A percentile compares a stretch with the other conserved stretches of the same genome.
phyloP scores from a whole-genome alignment of 2,888 invertebrate genomes.

The Pomacea canaliculata region DNA sequence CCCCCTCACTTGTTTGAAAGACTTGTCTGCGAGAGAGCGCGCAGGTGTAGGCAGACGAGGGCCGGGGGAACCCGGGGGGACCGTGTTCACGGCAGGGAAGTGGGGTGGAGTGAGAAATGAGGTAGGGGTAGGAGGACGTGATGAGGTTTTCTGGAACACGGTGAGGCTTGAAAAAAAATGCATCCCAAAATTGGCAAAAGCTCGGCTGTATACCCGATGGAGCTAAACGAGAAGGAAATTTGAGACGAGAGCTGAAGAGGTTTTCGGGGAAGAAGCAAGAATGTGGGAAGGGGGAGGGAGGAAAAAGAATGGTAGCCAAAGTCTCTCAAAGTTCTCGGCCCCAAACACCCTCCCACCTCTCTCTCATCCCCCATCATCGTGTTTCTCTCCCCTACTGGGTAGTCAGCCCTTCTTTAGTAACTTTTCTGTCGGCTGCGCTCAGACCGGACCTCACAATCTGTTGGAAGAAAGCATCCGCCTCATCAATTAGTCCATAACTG shows the following conservation, averaged over 20 bases:
- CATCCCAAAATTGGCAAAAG: no score
- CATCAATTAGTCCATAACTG: constrained; percentile 29
- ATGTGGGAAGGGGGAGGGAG: no score
- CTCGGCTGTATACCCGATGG: no score
- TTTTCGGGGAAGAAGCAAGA: constrained; percentile 3
- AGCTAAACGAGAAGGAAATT: constrained; percentile 18
- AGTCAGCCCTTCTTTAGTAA: neutral
- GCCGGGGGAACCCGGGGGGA: neutral
- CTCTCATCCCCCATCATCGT: no score
- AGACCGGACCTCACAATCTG: constrained; percentile 9
- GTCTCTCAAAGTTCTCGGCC: neutral
- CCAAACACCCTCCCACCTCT: no score
- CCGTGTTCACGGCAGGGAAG: neutral
- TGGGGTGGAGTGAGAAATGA: neutral
- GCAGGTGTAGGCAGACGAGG: neutral
- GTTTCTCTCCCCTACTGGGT: no score
- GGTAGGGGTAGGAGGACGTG: neutral
- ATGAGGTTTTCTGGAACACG: neutral
- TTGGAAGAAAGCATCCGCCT: constrained; percentile 14
- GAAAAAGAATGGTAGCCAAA: neutral
- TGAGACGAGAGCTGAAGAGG: constrained; percentile 25
- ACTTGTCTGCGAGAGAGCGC: neutral
- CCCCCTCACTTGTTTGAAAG: neutral
- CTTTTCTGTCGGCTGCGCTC: constrained; percentile 14
- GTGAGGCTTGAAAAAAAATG: no score